Evolutionary conservation across 2,888 invertebrate species (phyloP).

Genomic region (Eristalis arbustorum): DNA sequence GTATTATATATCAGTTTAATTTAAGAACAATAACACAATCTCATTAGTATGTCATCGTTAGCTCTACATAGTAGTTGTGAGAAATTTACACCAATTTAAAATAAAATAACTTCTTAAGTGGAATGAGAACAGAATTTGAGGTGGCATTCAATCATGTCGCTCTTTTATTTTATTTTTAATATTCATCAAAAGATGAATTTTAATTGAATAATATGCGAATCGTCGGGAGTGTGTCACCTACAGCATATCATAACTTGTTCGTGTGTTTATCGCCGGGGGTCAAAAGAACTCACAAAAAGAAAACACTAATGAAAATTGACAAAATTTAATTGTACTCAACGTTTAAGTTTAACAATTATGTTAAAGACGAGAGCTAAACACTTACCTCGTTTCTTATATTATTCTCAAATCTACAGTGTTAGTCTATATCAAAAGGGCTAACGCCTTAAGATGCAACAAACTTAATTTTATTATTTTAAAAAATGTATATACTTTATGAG

Average conservation of each 20-base stretch:
- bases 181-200: not conserved
- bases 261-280: slow-evolving; percentile 5
- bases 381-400: not conserved
- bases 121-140: not conserved
- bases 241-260: not conserved
- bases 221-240: not conserved
- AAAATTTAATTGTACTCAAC: not conserved
- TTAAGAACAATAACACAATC: not conserved
- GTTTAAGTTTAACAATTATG: not conserved
- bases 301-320: not conserved
- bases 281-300: not conserved
- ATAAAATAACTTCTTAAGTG: not conserved
- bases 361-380: not conserved
- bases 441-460: not conserved
- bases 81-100: not conserved
- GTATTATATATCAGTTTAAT: not conserved
- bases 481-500: not conserved
- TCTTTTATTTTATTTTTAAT: not conserved
- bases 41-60: not conserved
- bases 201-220: not conserved
- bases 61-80: not conserved
- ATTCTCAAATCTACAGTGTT: not conserved
- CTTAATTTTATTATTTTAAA: slow-evolving; percentile 19
- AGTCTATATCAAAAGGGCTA: not conserved
- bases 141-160: not conserved